Conservation (phyloP, 1,140 invertebrate species). For the Sogatella furcifera region DNA sequence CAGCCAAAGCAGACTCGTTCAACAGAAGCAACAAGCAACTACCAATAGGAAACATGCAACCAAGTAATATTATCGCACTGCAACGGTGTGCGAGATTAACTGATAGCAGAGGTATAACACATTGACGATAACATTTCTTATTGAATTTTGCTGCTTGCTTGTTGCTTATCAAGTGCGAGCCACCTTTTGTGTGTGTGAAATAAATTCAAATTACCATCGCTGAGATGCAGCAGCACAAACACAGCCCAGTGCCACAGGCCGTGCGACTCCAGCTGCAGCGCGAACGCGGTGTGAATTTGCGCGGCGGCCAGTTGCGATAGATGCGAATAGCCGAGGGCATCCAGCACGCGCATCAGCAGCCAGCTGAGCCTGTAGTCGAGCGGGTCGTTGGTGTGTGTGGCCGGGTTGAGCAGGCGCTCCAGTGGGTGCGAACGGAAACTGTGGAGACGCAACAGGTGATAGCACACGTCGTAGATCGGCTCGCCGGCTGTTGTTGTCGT, state of each 20-base stretch:
- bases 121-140: too few relatives aligned
- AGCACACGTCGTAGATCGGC: constrained; percentile 59
- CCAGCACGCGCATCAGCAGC: constrained; percentile 58
- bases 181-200: too few relatives aligned
- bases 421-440: constrained; percentile 49
- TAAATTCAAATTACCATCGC: constrained; percentile 32
- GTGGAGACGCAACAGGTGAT: constrained; percentile 71
- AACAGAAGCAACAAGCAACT: too few relatives aligned
- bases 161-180: too few relatives aligned
- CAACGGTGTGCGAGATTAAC: too few relatives aligned
- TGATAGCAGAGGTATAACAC: too few relatives aligned
- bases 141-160: too few relatives aligned
- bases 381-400: constrained; percentile 63
- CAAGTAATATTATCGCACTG: too few relatives aligned
- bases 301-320: constrained; percentile 43
- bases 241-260: constrained; percentile 82
- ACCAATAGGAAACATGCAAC: too few relatives aligned
- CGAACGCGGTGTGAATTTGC: constrained; percentile 58
- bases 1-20: too few relatives aligned
- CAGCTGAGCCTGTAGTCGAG: constrained; percentile 76
- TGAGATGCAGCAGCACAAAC: constrained; percentile 75
- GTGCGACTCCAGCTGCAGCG: constrained; percentile 68
- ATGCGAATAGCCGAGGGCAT: constrained; percentile 57
- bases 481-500: constrained; percentile 15
- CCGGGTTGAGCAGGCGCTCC: constrained; percentile 60